Conservation (phyloP, 2,888 invertebrate genomes). For the Tachystola acroxantha region DNA sequence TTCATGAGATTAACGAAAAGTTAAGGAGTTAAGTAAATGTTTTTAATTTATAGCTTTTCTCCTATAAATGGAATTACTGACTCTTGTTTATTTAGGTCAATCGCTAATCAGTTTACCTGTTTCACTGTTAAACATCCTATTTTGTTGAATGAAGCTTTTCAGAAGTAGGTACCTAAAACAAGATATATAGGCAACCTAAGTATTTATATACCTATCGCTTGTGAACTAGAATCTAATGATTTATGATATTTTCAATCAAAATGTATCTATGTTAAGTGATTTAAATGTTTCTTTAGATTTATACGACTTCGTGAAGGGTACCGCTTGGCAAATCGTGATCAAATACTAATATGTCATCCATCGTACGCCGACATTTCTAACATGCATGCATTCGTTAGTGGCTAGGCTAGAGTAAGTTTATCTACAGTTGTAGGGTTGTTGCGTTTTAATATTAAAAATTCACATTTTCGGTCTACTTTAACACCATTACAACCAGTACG, state of each 20-base stretch:
- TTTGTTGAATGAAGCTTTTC: too few relatives aligned
- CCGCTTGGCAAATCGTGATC: slow-evolving; percentile 2
- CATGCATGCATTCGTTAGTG: slow-evolving; percentile 1
- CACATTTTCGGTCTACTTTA: too few relatives aligned
- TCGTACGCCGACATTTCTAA: slow-evolving; percentile 1
- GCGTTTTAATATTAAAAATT: background rate
- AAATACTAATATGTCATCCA: slow-evolving; percentile 3
- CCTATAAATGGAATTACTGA: slow-evolving; percentile 17
- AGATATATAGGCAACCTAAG: too few relatives aligned
- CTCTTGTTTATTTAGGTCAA: slow-evolving; percentile 21
- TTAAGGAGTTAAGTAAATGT: slow-evolving; percentile 15
- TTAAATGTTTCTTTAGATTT: background rate
- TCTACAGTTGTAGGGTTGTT: slow-evolving; percentile 1
- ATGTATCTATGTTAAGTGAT: too few relatives aligned
- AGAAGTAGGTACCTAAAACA: too few relatives aligned
- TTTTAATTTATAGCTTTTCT: slow-evolving; percentile 18
- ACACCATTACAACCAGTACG: too few relatives aligned
- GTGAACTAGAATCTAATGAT: too few relatives aligned
- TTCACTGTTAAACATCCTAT: too few relatives aligned
- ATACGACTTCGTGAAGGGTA: slow-evolving; percentile 6
- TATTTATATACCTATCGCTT: too few relatives aligned
- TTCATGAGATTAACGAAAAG: slow-evolving; percentile 16
- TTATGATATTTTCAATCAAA: too few relatives aligned
- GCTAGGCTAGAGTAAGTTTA: background rate
- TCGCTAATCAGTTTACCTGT: slow-evolving; percentile 8